Percentiles rank a stretch among this genome's conserved stretches.
Conservation (phyloP, 64 coral and sea anemone genomes). For the Acropora yongei region DNA sequence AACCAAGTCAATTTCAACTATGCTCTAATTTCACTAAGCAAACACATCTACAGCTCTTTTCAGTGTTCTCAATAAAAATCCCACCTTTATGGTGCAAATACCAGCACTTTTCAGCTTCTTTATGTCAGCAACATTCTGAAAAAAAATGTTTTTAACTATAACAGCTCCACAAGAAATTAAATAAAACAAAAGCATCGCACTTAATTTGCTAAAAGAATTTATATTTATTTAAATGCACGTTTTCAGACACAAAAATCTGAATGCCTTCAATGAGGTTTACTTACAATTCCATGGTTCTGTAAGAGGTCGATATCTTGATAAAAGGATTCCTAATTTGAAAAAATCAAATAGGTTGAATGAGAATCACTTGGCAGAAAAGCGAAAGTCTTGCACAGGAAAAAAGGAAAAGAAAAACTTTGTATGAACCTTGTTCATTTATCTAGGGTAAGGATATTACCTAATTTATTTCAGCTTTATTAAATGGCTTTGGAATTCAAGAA, state of each 20-base stretch:
- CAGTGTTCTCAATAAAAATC: not conserved
- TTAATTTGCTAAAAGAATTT: no score
- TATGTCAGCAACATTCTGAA: slow-evolving; percentile 96
- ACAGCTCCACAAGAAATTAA: not conserved
- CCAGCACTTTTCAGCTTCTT: slow-evolving; percentile 94
- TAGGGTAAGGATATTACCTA: no score
- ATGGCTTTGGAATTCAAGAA: not conserved
- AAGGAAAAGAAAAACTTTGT: no score
- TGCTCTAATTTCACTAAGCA: no score
- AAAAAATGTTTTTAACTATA: no score
- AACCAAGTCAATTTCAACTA: not conserved
- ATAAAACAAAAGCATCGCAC: not conserved
- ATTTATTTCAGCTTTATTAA: no score
- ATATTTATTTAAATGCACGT: no score
- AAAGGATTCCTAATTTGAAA: slow-evolving; percentile 85
- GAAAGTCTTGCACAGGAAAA: no score
- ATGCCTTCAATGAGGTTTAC: not conserved
- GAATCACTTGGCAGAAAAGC: not conserved
- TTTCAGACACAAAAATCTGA: not conserved
- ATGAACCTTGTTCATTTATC: no score
- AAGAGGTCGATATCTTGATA: slow-evolving; percentile 97
- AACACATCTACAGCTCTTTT: not conserved
- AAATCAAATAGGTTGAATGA: not conserved
- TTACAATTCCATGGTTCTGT: slow-evolving; percentile 97
- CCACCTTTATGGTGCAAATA: slow-evolving; percentile 96